These are phyloP conservation scores for Athalia rosae DNA, from an alignment of 2,888 invertebrate species.

Conservation along the genomic window DNA sequence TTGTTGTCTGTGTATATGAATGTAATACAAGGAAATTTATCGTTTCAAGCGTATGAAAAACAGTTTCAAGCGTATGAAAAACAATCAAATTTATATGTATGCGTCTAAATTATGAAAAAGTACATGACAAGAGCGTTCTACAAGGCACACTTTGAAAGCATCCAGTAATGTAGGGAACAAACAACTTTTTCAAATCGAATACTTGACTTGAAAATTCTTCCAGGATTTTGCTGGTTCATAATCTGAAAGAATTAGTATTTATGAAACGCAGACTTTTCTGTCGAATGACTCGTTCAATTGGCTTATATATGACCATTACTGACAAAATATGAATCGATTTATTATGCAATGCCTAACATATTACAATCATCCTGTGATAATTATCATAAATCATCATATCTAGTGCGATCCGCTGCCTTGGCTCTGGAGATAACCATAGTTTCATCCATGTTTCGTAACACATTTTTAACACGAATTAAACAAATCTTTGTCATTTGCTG, in stretches of 20 bases:
- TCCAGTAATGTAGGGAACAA: constrained; percentile 16
- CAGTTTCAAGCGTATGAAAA: background rate
- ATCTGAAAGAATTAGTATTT: background rate
- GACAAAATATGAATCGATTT: no score
- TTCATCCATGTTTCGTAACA: background rate
- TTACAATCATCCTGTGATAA: constrained; percentile 4
- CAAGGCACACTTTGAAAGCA: constrained; percentile 33
- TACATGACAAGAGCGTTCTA: constrained; percentile 2
- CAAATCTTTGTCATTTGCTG: constrained; percentile 1
- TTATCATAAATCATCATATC: background rate
- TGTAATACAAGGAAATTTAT: no score
- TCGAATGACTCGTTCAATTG: no score
- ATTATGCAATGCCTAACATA: background rate
- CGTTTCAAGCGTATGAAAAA: background rate
- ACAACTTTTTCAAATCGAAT: background rate
- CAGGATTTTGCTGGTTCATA: background rate
- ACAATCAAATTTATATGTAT: background rate
- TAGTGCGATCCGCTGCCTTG: background rate
- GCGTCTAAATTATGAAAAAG: background rate
- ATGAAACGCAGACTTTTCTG: no score
- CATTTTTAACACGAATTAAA: background rate
- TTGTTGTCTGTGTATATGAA: no score
- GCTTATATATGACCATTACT: no score
- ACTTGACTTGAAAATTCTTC: background rate
- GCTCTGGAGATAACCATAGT: constrained; percentile 7